Percentiles rank a stretch among this genome's conserved stretches.
phyloP scores from a whole-genome alignment of 1,140 invertebrate genomes.

The Pseudomyrmex dendroicus region DNA sequence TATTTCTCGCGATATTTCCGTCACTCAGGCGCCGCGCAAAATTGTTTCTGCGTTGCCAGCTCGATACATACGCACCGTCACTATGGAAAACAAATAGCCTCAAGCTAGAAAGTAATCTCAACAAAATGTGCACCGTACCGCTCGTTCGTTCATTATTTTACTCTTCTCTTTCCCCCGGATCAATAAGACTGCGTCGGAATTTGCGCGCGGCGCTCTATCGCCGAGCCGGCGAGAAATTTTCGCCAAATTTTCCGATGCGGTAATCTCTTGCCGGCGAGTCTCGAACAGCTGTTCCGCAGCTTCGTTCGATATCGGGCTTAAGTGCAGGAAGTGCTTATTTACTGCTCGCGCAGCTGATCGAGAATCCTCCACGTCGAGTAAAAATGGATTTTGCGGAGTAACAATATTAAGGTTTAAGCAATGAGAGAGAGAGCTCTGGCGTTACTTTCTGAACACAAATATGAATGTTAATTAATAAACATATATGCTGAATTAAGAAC shows the following conservation, averaged over 20 bases:
- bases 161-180: slow-evolving; percentile 24
- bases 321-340: slow-evolving; percentile 17
- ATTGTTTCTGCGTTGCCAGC: slow-evolving; percentile 49
- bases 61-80: slow-evolving; percentile 28
- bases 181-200: slow-evolving; percentile 55
- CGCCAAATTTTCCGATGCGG: not conserved
- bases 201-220: slow-evolving; percentile 4
- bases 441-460: not conserved
- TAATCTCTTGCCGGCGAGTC: not conserved
- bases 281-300: slow-evolving; percentile 35
- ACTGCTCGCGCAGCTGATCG: not conserved
- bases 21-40: slow-evolving; percentile 41
- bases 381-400: not conserved
- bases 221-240: slow-evolving; percentile 29
- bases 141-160: slow-evolving; percentile 55
- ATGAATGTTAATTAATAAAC: not conserved
- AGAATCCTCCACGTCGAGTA: not conserved
- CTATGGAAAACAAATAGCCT: slow-evolving; percentile 57
- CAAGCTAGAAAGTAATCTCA: slow-evolving; percentile 49
- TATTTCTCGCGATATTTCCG: slow-evolving; percentile 57
- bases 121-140: slow-evolving; percentile 46
- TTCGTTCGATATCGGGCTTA: slow-evolving; percentile 20
- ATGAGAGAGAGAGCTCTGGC: not conserved
- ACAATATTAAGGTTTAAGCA: not conserved
- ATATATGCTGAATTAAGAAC: not conserved